Evolutionary conservation across 2,113 vertebrate genomes (phyloP), one percentile per base, ranked within the genome.

Genomic region (Paradoxurus hermaphroditus): DNA sequence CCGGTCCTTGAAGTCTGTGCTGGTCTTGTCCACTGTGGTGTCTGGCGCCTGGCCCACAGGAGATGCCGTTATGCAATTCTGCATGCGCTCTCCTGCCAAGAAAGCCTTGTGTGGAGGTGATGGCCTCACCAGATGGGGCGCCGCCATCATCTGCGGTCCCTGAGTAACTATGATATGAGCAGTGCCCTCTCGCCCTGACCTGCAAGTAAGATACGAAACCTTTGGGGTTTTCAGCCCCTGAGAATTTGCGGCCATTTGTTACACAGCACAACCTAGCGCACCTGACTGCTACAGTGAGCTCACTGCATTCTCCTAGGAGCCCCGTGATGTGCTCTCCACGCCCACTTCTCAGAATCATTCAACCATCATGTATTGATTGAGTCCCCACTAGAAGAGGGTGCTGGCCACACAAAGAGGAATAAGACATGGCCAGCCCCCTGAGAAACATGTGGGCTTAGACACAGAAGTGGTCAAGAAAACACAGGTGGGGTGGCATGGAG

Each of bases 301-400:
- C 78, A 19, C 10, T 78, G 41, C 36, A 91, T 10, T 85, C 46
- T 91, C 53, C 94, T 21, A 72, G 4, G n/a, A 44, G 23, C 10
- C 65, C 63, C 2, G 0, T 15, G 19, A 21, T 14, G 25, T 1
- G 1, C n/a, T 72, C 31, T 72, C 51, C 15, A 3, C 2, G 3
- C 70, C 36, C 25, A 7, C 87, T 46, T 53, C 65, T 65, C 83
- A 65, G 65, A 41, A 73, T 41, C 63, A n/a, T 41, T 81, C 83
- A 29, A 11, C 41, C 23, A 67, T 9, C 25, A 49, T 1, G 0
- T 23, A 79, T 14, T 36, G 18, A 59, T 15, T n/a, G 29, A 63
- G 83, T 91, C 27, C n/a, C 51, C 34, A 27, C 21, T 5, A 21
- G n/a, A 72, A 63, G 65, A 9, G 36, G 39, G 23, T 34, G 7